Conservation (phyloP, 2,113 vertebrate genomes). For the Lamprotornis superbus region DNA sequence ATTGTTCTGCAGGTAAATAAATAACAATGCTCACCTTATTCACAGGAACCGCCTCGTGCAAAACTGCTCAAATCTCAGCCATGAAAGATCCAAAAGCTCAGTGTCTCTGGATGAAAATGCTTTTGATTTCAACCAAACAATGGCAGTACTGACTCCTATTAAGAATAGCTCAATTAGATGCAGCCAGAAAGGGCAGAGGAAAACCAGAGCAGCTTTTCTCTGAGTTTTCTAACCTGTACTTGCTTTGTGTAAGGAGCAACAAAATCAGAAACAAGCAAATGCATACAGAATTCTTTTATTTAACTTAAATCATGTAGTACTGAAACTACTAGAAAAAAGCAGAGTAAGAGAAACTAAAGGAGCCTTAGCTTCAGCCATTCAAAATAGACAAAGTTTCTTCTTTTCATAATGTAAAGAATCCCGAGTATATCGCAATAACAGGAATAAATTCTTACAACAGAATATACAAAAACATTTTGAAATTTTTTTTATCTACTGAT, state of each 20-base stretch:
- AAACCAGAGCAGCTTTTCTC: background rate
- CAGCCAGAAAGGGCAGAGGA: background rate
- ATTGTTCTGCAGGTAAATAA: background rate
- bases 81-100: background rate
- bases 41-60: background rate
- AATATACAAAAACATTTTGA: conserved; percentile 87
- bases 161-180: background rate
- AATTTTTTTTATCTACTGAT: conserved; percentile 80
- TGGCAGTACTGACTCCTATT: background rate
- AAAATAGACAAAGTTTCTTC: conserved; percentile 87
- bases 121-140: background rate
- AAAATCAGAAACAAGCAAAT: conserved; percentile 51
- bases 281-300: conserved; percentile 88
- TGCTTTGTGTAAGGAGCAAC: background rate
- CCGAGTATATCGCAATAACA: conserved; percentile 84
- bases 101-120: background rate
- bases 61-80: background rate
- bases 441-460: conserved; percentile 88
- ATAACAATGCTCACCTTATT: background rate
- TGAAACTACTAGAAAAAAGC: conserved; percentile 90
- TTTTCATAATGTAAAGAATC: conserved; percentile 84
- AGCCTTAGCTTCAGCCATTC: conserved; percentile 85
- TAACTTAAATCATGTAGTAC: conserved; percentile 88
- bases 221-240: background rate
- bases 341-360: conserved; percentile 86